phyloP scores from a whole-genome alignment of 2,797 vertebrate species.

The Tympanoctomys barrerae region DNA sequence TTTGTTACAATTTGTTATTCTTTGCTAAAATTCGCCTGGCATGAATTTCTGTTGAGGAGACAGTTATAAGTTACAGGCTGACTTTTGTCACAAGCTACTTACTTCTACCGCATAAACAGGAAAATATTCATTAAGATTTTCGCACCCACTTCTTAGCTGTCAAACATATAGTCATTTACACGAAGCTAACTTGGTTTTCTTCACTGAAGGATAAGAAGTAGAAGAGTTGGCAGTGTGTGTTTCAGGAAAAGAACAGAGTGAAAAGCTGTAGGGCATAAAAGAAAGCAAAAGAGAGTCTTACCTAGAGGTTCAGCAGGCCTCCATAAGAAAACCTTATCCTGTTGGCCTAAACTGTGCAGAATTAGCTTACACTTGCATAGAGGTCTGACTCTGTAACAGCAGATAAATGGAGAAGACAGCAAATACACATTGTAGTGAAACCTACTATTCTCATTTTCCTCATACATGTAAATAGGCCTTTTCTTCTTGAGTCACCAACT shows the following conservation, averaged over 20 bases:
- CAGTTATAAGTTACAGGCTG: conserved; percentile 6
- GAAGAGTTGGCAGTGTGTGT: neutral
- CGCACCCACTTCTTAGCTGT: neutral
- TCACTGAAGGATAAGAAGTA: neutral
- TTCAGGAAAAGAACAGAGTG: neutral
- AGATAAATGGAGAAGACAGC: conserved; percentile 18
- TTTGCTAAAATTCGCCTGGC: neutral
- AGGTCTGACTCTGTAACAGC: neutral
- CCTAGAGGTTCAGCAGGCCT: neutral
- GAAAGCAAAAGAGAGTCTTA: neutral
- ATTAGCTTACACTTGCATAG: neutral
- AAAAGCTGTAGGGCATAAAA: neutral
- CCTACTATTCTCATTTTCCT: neutral
- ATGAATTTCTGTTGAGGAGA: neutral
- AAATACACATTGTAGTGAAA: conserved; percentile 6
- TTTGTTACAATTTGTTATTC: conserved; percentile 13
- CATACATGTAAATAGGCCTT: neutral
- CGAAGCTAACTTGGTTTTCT: neutral
- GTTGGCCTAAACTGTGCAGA: neutral
- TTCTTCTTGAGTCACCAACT: neutral
- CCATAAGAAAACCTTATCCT: neutral
- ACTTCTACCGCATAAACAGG: neutral
- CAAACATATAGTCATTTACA: neutral
- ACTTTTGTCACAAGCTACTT: neutral
- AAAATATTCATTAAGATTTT: neutral